These are phyloP conservation scores for Carcina quercana DNA, from an alignment of 2,888 invertebrate genomes.

Conservation along the genomic window DNA sequence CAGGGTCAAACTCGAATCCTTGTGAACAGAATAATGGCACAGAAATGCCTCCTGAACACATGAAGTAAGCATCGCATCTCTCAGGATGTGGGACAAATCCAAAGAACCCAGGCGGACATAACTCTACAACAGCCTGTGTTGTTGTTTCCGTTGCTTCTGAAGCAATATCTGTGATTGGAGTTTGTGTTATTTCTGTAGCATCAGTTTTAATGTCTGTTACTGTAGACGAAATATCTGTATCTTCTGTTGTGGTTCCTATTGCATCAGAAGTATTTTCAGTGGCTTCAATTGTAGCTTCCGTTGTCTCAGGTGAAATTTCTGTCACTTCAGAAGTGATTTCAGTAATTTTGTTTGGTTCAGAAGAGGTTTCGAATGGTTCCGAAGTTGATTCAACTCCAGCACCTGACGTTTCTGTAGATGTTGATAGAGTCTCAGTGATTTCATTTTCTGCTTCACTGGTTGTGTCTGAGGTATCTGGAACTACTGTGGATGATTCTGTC, in stretches of 20 bases:
- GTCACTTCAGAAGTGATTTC: not conserved
- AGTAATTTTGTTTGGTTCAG: not conserved
- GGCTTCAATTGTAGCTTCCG: not conserved
- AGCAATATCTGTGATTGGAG: too few relatives aligned
- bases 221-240: too few relatives aligned
- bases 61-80: conserved; percentile 25
- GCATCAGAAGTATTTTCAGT: not conserved
- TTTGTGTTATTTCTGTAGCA: too few relatives aligned
- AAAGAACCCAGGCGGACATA: too few relatives aligned
- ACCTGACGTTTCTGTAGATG: not conserved
- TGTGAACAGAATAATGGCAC: conserved; percentile 18
- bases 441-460: not conserved
- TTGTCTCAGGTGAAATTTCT: not conserved
- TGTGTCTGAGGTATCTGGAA: not conserved
- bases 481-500: not conserved
- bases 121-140: too few relatives aligned
- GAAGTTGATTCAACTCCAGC: not conserved
- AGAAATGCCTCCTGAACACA: conserved; percentile 24
- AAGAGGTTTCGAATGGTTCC: not conserved
- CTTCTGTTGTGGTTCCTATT: not conserved
- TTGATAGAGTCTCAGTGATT: not conserved
- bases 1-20: conserved; percentile 23
- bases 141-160: too few relatives aligned
- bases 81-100: conserved; percentile 30
- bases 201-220: too few relatives aligned